Conservation (phyloP, 2,113 vertebrate species). For the Pollimyrus isidori region DNA sequence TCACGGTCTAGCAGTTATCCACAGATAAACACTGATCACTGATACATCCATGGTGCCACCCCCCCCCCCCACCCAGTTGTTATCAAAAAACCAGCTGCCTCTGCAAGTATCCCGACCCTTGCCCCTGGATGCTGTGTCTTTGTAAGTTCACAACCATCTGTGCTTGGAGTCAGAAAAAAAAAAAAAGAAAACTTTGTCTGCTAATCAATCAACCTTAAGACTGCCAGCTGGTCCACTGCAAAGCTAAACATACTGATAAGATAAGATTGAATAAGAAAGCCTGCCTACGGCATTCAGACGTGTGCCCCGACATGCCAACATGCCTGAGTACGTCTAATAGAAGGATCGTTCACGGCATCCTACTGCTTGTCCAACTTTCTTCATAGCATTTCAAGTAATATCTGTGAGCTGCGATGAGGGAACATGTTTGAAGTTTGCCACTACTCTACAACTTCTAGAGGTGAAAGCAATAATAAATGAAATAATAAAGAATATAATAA, state of each 20-base stretch:
- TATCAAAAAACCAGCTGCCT: constrained; percentile 28
- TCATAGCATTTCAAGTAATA: background rate
- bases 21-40: constrained; percentile 27
- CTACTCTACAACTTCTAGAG: background rate
- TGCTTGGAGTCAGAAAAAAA: constrained; percentile 30
- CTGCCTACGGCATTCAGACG: too few relatives aligned
- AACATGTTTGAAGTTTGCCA: background rate
- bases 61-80: too few relatives aligned
- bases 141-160: constrained; percentile 26
- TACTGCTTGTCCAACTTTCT: background rate
- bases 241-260: constrained; percentile 47
- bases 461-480: background rate
- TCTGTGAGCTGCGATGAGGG: background rate
- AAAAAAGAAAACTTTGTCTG: constrained; percentile 15
- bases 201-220: constrained; percentile 55
- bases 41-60: background rate
- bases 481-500: background rate
- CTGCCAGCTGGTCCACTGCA: constrained; percentile 40
- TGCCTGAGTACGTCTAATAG: background rate
- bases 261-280: background rate
- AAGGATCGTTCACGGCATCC: background rate
- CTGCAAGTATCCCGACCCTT: constrained; percentile 40
- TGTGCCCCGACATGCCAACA: background rate
- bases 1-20: background rate
- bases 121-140: background rate